phyloP scores from a whole-genome alignment of 53 echinoderm and acorn worm species.

The Paracentrotus lividus region DNA sequence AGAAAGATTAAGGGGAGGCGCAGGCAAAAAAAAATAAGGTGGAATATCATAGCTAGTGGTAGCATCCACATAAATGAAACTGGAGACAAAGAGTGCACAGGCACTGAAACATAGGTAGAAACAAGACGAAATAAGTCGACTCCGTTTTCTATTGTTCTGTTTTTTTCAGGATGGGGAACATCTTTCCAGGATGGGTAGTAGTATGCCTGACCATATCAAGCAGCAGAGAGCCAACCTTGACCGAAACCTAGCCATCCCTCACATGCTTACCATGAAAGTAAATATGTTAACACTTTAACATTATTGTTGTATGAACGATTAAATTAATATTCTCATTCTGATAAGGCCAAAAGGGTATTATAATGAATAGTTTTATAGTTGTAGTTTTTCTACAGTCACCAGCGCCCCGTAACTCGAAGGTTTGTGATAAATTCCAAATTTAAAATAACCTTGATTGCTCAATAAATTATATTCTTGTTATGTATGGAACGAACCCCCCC shows the following conservation, averaged over 20 bases:
- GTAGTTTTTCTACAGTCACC: neutral
- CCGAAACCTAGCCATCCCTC: conserved; percentile 21
- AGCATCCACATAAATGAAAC: no score
- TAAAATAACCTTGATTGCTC: neutral
- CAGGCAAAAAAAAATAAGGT: no score
- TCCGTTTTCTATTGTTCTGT: no score
- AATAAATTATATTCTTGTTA: neutral
- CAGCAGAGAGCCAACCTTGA: neutral
- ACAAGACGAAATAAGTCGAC: neutral
- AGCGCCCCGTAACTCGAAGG: neutral
- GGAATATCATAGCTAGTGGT: no score
- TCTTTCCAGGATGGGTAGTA: neutral
- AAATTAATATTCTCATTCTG: neutral
- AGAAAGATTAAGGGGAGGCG: no score
- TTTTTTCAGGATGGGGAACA: neutral
- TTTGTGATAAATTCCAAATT: neutral
- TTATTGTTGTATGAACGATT: neutral
- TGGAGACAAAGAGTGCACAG: no score
- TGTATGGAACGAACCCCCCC: no score
- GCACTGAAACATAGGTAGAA: neutral
- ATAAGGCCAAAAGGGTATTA: neutral
- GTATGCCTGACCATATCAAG: conserved; percentile 3
- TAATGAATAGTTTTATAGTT: neutral
- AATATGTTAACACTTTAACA: neutral
- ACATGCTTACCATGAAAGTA: conserved; percentile 44